phyloP scores from a whole-genome alignment of 2,888 invertebrate species.

The Ochlodes sylvanus region DNA sequence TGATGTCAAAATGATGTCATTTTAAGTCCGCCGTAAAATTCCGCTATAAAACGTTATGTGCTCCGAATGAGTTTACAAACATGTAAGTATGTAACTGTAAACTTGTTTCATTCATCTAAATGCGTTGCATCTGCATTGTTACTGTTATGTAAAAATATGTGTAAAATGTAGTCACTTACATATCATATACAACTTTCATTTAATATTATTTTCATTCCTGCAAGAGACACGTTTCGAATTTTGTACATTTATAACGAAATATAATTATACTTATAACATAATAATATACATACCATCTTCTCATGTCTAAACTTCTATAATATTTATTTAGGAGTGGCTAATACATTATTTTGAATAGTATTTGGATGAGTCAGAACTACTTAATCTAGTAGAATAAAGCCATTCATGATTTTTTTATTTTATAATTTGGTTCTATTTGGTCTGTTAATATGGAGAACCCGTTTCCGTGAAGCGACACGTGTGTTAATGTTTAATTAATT shows the following conservation, averaged over 20 bases:
- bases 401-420: conserved; percentile 60
- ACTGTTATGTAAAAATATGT: neutral
- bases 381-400: conserved; percentile 72
- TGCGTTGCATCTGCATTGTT: conserved; percentile 27
- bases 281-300: too few species aligned
- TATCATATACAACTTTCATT: too few species aligned
- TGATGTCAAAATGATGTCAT: conserved; percentile 52
- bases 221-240: too few species aligned
- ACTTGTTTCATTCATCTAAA: conserved; percentile 49
- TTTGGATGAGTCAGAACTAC: conserved; percentile 72
- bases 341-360: conserved; percentile 44
- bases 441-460: conserved; percentile 68
- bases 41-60: conserved; percentile 48
- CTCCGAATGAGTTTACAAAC: conserved; percentile 46
- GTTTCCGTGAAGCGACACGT: conserved; percentile 66
- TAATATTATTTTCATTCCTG: too few species aligned
- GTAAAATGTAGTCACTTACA: too few species aligned
- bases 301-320: too few species aligned
- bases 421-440: conserved; percentile 74
- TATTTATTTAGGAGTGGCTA: neutral
- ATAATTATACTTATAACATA: too few species aligned
- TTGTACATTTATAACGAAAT: too few species aligned
- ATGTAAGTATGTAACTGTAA: conserved; percentile 49
- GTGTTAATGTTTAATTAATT: conserved; percentile 77
- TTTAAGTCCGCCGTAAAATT: conserved; percentile 49